phyloP scores from a whole-genome alignment of 2,888 invertebrate genomes.

The Pheosia gnoma region DNA sequence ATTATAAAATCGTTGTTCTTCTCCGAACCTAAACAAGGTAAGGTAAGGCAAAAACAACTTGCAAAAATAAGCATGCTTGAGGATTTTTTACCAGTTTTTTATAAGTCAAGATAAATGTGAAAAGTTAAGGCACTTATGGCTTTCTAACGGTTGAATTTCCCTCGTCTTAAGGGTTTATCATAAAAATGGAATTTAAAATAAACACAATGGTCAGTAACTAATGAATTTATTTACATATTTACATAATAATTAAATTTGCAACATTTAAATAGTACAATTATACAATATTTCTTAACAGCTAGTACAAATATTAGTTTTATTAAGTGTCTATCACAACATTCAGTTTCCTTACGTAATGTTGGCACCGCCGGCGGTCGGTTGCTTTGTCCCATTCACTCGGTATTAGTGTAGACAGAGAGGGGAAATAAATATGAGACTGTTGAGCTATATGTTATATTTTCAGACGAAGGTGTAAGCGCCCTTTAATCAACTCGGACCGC shows the following conservation, averaged over 20 bases:
- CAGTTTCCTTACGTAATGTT: slow-evolving; percentile 64
- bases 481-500: too few species aligned
- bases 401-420: slow-evolving; percentile 18
- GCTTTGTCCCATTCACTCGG: slow-evolving; percentile 19
- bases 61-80: too few species aligned
- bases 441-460: not conserved
- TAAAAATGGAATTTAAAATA: not conserved
- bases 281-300: slow-evolving; percentile 53
- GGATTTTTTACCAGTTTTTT: too few species aligned
- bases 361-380: slow-evolving; percentile 34
- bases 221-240: slow-evolving; percentile 82
- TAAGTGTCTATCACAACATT: slow-evolving; percentile 80
- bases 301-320: slow-evolving; percentile 64
- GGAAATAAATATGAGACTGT: not conserved
- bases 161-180: not conserved
- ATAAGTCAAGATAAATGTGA: too few species aligned
- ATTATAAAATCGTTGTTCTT: too few species aligned
- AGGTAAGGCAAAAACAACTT: too few species aligned
- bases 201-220: slow-evolving; percentile 64
- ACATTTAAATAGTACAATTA: slow-evolving; percentile 71
- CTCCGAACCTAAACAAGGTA: too few species aligned
- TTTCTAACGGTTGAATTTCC: too few species aligned
- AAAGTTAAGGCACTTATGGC: too few species aligned
- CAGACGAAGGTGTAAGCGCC: too few species aligned
- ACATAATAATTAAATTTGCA: slow-evolving; percentile 75